A percentile compares a stretch with the other conserved stretches of the same genome.
These are phyloP conservation scores for Camponotus fellah DNA, from an alignment of 2,888 invertebrate genomes.

Conservation along the genomic window DNA sequence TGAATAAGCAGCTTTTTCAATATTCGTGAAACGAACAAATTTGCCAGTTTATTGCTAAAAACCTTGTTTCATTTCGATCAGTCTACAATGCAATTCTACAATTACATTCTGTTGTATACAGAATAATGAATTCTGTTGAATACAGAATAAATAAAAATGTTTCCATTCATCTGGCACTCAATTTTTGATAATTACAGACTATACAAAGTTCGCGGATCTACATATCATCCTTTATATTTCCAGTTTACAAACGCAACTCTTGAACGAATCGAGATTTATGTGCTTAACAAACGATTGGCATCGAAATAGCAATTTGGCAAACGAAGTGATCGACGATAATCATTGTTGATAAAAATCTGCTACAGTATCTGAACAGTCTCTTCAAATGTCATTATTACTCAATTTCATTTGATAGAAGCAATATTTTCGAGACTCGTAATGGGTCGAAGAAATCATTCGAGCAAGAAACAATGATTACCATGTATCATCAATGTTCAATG, in stretches of 20 bases:
- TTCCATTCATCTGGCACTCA: background rate
- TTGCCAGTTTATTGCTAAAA: background rate
- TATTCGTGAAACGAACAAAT: background rate
- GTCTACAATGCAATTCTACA: background rate
- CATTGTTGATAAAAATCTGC: background rate
- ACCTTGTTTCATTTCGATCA: background rate
- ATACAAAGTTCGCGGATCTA: constrained; percentile 20
- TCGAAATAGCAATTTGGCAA: background rate
- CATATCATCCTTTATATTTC: constrained; percentile 9
- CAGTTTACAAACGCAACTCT: background rate
- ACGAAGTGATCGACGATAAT: background rate
- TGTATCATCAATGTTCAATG: constrained; percentile 14
- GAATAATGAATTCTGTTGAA: background rate
- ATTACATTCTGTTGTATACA: background rate
- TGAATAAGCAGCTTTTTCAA: background rate
- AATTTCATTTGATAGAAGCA: constrained; percentile 27
- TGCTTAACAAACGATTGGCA: background rate
- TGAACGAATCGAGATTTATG: background rate
- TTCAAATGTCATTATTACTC: background rate
- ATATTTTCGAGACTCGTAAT: constrained; percentile 43
- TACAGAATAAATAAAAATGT: background rate
- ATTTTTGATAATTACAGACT: constrained; percentile 15
- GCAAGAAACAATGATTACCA: constrained; percentile 30
- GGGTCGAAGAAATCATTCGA: constrained; percentile 21
- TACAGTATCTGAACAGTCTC: background rate